Evolutionary conservation across 2,797 vertebrate genomes (phyloP).

Genomic region (Silurus aristotelis): DNA sequence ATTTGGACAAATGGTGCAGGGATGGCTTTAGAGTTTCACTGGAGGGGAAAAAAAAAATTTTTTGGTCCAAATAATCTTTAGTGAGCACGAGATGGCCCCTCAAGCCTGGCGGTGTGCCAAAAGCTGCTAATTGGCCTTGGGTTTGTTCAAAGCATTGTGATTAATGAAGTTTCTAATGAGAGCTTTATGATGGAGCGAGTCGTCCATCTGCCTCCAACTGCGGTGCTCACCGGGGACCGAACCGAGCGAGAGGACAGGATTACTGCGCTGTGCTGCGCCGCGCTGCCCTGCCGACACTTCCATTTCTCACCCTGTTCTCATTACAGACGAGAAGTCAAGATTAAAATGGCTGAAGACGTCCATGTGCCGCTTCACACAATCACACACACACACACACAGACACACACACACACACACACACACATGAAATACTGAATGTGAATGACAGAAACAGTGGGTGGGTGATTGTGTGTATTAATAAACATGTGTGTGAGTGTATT

Average conservation of each 20-base stretch:
- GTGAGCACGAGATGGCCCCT: constrained; percentile 47
- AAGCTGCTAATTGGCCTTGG: constrained; percentile 62
- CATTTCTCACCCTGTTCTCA: constrained; percentile 12
- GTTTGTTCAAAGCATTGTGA: constrained; percentile 63
- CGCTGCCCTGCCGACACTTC: not conserved
- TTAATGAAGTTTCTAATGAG: constrained; percentile 65
- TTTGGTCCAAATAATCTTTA: constrained; percentile 30
- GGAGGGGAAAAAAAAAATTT: not conserved
- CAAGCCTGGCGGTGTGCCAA: constrained; percentile 46
- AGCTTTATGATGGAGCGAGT: constrained; percentile 58
- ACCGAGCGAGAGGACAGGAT: constrained; percentile 41
- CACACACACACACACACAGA: constrained; percentile 16
- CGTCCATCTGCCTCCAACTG: constrained; percentile 49
- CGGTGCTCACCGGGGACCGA: constrained; percentile 42
- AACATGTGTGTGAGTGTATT: too few species aligned
- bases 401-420: constrained; percentile 25
- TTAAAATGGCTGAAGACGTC: not conserved
- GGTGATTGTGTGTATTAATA: too few species aligned
- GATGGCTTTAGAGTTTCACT: constrained; percentile 27
- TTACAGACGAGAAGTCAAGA: constrained; percentile 5
- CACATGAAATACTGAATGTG: constrained; percentile 34
- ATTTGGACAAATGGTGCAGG: constrained; percentile 21
- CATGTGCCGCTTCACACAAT: not conserved
- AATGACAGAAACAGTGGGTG: not conserved
- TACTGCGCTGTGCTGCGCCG: not conserved